Evolutionary conservation across 1,140 invertebrate genomes (phyloP), one percentile per base, ranked within the genome.

Genomic region (Drosophila nannoptera): DNA sequence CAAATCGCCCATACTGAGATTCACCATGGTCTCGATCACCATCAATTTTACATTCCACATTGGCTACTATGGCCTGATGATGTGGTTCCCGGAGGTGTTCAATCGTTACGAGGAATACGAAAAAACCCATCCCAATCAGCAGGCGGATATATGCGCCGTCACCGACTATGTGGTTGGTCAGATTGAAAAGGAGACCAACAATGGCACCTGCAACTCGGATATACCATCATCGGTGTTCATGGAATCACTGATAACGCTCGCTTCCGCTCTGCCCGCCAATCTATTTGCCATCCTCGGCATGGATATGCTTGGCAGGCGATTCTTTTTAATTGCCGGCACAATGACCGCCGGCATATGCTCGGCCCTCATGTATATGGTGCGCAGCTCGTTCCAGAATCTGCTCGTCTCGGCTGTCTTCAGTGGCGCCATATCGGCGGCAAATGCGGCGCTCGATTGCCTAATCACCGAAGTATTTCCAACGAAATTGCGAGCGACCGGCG

Each of bases 41-140:
- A 96, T 96, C 81, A 96, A 96, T 82, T 95, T 96, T 84, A 96
- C 95, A 69, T 96, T 96, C 90, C 95, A 96, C 90, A 96, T 96
- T 90, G 95, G 94, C 64, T 97, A 97, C 87, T 97, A 97, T 78
- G 95, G 95, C 49, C 90, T 96, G 16, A 96, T 96, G 95, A 96
- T 97, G 94, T 97, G 96, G 96, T 97, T 97, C 90, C 95, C 96
- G 0, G 95, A 96, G 90, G 92, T 97, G 69, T 96, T 96, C 90
- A 95, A 95, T 88, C 94, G 95, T 45, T 96, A 96, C 83, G 94
- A 96, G 87, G 94, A 94, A 84, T 97, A 92, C 89, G 92, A 93
- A 58, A 91, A 92, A 35, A 91, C 87, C 7, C 91, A 92, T 88
- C 92, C 92, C 48, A 90, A 91, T 52, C 73, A 92, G 61, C 90